Percentiles rank a stretch among this genome's conserved stretches.
phyloP scores from a whole-genome alignment of 2,888 invertebrate genomes.

The Stegophylla sp. region DNA sequence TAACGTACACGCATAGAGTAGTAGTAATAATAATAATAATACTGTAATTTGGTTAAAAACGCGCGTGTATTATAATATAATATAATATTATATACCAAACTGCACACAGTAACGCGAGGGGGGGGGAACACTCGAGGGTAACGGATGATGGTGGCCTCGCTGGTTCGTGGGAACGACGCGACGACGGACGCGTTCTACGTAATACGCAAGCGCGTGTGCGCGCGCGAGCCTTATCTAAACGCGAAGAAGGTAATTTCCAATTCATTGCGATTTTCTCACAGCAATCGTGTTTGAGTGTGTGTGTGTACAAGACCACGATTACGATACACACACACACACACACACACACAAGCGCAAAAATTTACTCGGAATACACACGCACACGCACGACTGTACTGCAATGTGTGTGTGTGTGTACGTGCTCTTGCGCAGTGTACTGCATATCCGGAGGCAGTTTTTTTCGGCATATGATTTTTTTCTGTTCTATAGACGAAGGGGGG shows the following conservation, averaged over 20 bases:
- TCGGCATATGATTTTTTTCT: neutral
- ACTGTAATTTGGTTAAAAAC: constrained; percentile 18
- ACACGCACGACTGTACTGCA: neutral
- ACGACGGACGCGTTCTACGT: neutral
- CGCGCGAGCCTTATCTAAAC: neutral
- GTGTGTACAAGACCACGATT: too few relatives aligned
- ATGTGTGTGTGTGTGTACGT: too few relatives aligned
- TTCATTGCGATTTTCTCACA: constrained; percentile 43
- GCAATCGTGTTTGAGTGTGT: too few relatives aligned
- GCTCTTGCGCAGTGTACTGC: too few relatives aligned
- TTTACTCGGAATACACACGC: neutral
- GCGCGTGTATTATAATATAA: neutral
- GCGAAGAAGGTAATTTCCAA: constrained; percentile 45
- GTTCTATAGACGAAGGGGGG: too few relatives aligned
- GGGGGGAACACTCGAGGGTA: constrained; percentile 12
- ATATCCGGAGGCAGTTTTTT: constrained; percentile 17
- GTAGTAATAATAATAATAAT: neutral
- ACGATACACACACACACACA: neutral
- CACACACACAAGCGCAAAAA: neutral
- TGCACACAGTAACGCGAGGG: too few relatives aligned
- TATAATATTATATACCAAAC: too few relatives aligned
- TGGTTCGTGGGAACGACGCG: constrained; percentile 47
- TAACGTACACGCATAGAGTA: too few relatives aligned
- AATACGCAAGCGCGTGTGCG: neutral
- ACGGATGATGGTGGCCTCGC: neutral